Evolutionary conservation across 2,797 vertebrate species (phyloP).

Genomic region (Helarctos malayanus): DNA sequence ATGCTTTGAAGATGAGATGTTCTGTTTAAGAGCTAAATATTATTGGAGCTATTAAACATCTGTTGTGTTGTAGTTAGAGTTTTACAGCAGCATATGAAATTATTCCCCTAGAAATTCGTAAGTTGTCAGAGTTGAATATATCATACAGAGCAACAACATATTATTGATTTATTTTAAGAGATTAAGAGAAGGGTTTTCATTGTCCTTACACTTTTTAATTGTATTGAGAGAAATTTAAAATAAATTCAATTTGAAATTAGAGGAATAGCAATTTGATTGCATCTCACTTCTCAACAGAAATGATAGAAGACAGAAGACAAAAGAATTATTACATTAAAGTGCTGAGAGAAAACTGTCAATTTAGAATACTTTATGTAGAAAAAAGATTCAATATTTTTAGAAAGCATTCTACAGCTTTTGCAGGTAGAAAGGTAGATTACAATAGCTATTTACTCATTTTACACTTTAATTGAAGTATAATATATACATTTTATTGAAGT

Average conservation of each 20-base stretch:
- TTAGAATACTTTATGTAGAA: neutral
- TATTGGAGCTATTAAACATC: neutral
- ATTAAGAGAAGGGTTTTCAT: neutral
- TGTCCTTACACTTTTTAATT: neutral
- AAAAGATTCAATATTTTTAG: neutral
- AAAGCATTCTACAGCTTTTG: neutral
- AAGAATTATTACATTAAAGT: neutral
- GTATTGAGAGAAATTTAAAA: neutral
- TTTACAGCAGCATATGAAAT: constrained; percentile 14
- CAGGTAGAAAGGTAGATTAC: neutral
- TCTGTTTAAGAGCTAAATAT: constrained; percentile 11
- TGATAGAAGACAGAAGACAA: neutral
- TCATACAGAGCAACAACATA: neutral
- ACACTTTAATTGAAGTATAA: neutral
- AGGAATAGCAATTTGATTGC: neutral
- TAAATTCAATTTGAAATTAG: neutral
- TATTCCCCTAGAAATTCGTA: neutral
- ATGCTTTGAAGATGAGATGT: neutral
- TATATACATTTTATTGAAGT: neutral
- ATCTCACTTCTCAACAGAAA: neutral
- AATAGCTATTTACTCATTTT: neutral
- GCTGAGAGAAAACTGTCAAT: neutral
- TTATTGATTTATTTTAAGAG: neutral
- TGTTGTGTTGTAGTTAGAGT: neutral
- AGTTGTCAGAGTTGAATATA: constrained; percentile 4